These are phyloP conservation scores for Bombus balteatus DNA, from an alignment of 1,140 invertebrate genomes.

Conservation along the genomic window DNA sequence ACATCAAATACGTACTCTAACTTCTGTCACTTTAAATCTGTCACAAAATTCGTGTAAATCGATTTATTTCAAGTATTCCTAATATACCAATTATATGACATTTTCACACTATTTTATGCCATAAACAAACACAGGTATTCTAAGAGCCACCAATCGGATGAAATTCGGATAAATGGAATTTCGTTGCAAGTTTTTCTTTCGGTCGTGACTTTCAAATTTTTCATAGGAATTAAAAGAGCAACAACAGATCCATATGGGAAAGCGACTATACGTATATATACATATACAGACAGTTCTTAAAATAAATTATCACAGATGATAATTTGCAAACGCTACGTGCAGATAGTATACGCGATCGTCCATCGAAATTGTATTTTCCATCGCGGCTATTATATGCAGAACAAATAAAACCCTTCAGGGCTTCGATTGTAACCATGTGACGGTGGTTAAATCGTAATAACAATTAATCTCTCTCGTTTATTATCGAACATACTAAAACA, in stretches of 20 bases:
- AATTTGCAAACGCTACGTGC: background rate
- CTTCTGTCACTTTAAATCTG: no score
- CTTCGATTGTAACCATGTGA: background rate
- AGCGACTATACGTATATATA: background rate
- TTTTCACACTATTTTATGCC: no score
- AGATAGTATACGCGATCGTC: background rate
- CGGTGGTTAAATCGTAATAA: constrained; percentile 9
- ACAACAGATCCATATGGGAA: background rate
- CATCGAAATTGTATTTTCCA: constrained; percentile 38
- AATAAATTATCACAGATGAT: background rate
- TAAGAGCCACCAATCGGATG: background rate
- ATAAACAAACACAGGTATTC: background rate
- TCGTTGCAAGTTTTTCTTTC: background rate
- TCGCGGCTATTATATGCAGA: background rate
- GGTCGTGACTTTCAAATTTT: background rate
- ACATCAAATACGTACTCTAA: no score
- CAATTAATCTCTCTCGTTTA: constrained; percentile 37
- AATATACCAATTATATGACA: background rate
- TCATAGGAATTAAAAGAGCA: no score
- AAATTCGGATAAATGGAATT: background rate
- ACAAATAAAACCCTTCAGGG: constrained; percentile 31
- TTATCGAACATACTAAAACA: constrained; percentile 16
- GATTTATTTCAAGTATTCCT: background rate
- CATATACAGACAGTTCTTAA: background rate
- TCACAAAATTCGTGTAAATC: background rate